These are phyloP conservation scores for Melanotaenia trifasciata DNA, from an alignment of 2,797 vertebrate genomes.

Conservation along the genomic window DNA sequence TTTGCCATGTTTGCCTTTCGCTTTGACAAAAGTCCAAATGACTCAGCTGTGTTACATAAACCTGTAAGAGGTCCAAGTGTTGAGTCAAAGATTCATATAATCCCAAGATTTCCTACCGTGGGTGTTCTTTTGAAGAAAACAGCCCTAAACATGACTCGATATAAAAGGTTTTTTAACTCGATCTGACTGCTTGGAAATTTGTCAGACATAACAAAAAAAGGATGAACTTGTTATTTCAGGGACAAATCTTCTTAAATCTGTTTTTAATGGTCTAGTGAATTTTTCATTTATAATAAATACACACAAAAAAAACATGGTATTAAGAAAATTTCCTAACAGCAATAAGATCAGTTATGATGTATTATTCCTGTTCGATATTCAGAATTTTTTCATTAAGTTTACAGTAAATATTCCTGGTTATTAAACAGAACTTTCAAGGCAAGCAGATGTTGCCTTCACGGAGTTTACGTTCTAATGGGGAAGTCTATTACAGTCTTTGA, in stretches of 20 bases:
- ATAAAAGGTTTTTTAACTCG: constrained; percentile 21
- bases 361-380: neutral
- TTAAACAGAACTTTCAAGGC: constrained; percentile 37
- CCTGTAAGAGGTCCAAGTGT: constrained; percentile 64
- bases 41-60: constrained; percentile 81
- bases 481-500: neutral
- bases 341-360: neutral
- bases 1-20: constrained; percentile 53
- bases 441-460: constrained; percentile 21
- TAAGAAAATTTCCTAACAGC: neutral
- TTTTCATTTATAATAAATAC: neutral
- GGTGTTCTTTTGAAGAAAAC: constrained; percentile 50
- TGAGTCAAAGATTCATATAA: constrained; percentile 75
- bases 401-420: constrained; percentile 35
- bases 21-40: constrained; percentile 76
- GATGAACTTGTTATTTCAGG: constrained; percentile 19
- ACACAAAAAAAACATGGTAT: neutral
- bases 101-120: constrained; percentile 66
- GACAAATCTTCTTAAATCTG: constrained; percentile 6
- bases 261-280: constrained; percentile 22
- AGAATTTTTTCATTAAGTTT: constrained; percentile 41
- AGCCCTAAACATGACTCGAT: constrained; percentile 34
- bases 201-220: constrained; percentile 10
- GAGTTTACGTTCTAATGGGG: constrained; percentile 19
- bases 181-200: constrained; percentile 23